phyloP scores from a whole-genome alignment of 2,888 invertebrate genomes.

The Macrosiphum euphorbiae region DNA sequence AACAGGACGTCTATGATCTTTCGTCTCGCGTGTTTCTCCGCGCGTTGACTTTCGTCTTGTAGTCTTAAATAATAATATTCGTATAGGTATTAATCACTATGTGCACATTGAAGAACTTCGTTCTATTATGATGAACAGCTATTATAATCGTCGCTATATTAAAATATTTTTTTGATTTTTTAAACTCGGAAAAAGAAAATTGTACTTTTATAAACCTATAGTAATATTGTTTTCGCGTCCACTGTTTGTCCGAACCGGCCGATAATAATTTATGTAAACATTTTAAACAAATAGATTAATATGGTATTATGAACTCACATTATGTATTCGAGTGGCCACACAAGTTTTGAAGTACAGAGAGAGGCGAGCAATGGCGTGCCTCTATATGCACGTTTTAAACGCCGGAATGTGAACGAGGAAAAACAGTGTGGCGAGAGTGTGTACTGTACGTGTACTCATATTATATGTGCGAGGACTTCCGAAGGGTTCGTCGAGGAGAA shows the following conservation, averaged over 20 bases:
- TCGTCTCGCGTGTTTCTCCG: background rate
- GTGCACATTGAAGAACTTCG: background rate
- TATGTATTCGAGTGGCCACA: background rate
- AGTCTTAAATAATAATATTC: background rate
- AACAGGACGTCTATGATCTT: background rate
- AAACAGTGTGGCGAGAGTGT: background rate
- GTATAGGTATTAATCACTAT: too few relatives aligned
- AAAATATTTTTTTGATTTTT: background rate
- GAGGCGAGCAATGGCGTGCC: background rate
- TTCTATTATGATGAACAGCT: background rate
- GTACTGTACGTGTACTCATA: background rate
- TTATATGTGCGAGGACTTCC: background rate
- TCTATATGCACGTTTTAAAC: background rate
- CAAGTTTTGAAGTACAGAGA: background rate
- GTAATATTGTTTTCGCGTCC: background rate
- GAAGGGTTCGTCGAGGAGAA: background rate
- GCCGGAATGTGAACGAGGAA: background rate
- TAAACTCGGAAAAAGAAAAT: background rate
- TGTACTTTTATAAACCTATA: too few relatives aligned
- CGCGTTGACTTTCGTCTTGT: background rate
- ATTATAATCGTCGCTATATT: background rate
- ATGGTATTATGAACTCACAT: background rate
- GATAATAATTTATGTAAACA: background rate
- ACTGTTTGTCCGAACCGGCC: background rate
- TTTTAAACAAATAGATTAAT: background rate